phyloP scores from a whole-genome alignment of 1,140 invertebrate genomes.

The Aphaenogaster rudis region DNA sequence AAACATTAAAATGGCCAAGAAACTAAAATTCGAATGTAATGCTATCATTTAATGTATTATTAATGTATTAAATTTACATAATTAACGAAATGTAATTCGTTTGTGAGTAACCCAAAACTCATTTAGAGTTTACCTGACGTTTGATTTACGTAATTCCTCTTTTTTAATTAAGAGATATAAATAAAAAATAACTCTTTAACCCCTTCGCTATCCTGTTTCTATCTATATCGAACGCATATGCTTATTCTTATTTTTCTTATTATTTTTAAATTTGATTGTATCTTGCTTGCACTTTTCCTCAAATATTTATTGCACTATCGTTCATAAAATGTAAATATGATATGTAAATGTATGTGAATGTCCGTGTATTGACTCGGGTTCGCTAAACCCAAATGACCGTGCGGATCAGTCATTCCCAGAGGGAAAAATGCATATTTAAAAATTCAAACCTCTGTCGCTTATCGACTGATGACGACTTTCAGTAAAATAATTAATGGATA shows the following conservation, averaged over 20 bases:
- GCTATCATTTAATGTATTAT: background rate
- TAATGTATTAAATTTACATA: conserved; percentile 4
- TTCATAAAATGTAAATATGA: background rate
- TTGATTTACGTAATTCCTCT: background rate
- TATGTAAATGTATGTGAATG: background rate
- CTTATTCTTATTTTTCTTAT: background rate
- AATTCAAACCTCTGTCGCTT: background rate
- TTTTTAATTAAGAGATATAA: background rate
- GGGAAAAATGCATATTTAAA: conserved; percentile 5
- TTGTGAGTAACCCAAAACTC: background rate
- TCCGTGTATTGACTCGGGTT: background rate
- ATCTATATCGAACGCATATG: background rate
- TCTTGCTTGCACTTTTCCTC: background rate
- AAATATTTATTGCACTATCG: background rate
- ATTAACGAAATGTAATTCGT: background rate
- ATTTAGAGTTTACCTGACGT: background rate
- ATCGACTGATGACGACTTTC: background rate
- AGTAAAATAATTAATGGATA: conserved; percentile 21
- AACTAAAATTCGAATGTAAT: background rate
- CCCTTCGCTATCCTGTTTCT: background rate
- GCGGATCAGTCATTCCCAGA: background rate
- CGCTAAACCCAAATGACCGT: background rate
- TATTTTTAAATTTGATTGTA: background rate
- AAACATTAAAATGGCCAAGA: background rate
- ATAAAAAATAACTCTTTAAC: background rate